Evolutionary conservation across 64 coral and sea anemone genomes (phyloP), one percentile per base, ranked within the genome.

Genomic region (Porites lutea): DNA sequence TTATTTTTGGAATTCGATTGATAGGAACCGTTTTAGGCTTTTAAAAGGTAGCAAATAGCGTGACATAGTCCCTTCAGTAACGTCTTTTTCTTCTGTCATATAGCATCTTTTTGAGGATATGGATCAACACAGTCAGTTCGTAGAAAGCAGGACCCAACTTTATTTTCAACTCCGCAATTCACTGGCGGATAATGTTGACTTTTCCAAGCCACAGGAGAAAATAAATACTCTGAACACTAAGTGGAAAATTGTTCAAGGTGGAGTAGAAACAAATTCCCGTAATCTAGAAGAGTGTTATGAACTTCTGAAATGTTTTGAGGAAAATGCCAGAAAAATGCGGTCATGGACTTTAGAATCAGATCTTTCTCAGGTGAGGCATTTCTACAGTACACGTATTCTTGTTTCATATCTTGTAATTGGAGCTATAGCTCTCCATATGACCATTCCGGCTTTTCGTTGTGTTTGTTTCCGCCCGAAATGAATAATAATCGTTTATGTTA

Each of bases 21-120:
- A 37, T 37, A 1, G 0, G 27, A 37, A 37, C 0, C 1, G 27
- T 37, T 0, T 37, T 37, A 37, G 27, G 27, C 1, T 37, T 37
- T 37, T 37, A 37, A 37, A 37, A 37, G 27, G 27, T 37, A 37
- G 27, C 27, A 37, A 37, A n/a, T n/a, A n/a, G n/a, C n/a, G n/a
- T n/a, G n/a, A n/a, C n/a, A n/a, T n/a, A n/a, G 27, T 57, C 13
- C 7, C 14, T 18, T 16, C 48, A 8, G 7, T 59, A 3, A 23
- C 3, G 16, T 8, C 10, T 8, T 61, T 52, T 49, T 60, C 37
- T 53, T 89, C 2, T 69, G 12, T 27, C 79, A 4, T 21, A 13
- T 19, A 97, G 95, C 82, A 94, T 49, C 59, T 97, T 49, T 94
- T 97, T 57, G 89, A 88, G 22, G 78, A 94, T 78, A 23, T 97